Evolutionary conservation across 1,140 invertebrate genomes (phyloP).

Genomic region (Drosophila azteca): DNA sequence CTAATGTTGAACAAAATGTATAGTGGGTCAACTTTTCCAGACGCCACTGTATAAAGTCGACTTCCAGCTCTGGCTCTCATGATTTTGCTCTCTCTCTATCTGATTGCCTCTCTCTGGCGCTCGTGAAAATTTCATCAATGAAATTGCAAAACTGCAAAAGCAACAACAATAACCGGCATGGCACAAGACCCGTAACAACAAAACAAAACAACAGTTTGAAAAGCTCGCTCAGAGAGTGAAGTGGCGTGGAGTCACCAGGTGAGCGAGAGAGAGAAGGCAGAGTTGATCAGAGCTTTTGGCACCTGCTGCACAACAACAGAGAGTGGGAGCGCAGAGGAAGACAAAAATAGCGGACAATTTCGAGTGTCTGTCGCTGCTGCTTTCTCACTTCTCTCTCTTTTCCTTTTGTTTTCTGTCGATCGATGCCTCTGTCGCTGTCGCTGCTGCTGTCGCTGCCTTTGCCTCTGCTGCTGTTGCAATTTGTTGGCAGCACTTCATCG

Average conservation of each 20-base stretch:
- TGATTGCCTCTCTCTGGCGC: background rate
- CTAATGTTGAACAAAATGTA: background rate
- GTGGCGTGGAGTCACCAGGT: background rate
- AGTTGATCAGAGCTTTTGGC: conserved; percentile 46
- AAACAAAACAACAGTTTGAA: conserved; percentile 61
- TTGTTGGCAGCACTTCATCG: conserved; percentile 52
- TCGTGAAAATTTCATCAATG: conserved; percentile 71
- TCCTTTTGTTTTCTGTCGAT: conserved; percentile 20
- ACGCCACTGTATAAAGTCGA: conserved; percentile 33
- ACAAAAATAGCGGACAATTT: conserved; percentile 35
- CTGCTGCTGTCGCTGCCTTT: conserved; percentile 14
- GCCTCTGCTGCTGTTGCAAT: conserved; percentile 48
- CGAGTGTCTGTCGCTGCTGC: conserved; percentile 6
- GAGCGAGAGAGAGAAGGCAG: conserved; percentile 5
- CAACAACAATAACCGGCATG: conserved; percentile 74
- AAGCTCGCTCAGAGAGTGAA: conserved; percentile 45
- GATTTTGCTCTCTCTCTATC: background rate
- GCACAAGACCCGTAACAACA: conserved; percentile 55
- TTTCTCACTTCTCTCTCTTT: conserved; percentile 19
- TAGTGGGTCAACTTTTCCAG: conserved; percentile 21
- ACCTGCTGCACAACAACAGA: conserved; percentile 62
- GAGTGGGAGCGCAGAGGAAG: background rate
- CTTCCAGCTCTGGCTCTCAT: background rate
- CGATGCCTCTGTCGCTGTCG: conserved; percentile 7
- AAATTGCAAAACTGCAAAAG: conserved; percentile 50